Percentiles rank a stretch among this genome's conserved stretches.
These are phyloP conservation scores for Macaria liturata DNA, from an alignment of 2,888 invertebrate genomes.

Conservation along the genomic window DNA sequence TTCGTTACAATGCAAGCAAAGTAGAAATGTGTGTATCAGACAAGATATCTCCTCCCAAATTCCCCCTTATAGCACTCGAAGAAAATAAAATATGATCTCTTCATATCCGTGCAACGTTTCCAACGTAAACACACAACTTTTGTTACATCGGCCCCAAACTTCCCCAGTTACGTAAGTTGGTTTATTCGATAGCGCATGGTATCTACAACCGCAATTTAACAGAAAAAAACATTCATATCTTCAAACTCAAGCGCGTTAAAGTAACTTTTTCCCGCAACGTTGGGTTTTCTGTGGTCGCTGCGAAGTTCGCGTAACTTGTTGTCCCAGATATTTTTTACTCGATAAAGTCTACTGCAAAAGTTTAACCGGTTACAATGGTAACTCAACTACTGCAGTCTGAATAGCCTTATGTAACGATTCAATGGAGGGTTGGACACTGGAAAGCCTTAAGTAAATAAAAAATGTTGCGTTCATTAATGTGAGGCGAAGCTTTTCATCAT, in stretches of 20 bases:
- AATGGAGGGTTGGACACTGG: too few species aligned
- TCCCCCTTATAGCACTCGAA: slow-evolving; percentile 2
- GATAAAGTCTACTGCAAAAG: slow-evolving; percentile 33
- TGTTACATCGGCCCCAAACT: slow-evolving; percentile 15
- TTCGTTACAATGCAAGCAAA: too few species aligned
- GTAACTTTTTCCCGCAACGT: slow-evolving; percentile 33
- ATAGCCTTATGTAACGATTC: too few species aligned
- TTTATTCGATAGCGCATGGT: slow-evolving; percentile 28
- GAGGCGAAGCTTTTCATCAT: too few species aligned
- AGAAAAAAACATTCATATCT: slow-evolving; percentile 35
- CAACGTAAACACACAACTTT: slow-evolving; percentile 17
- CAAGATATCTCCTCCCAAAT: too few species aligned
- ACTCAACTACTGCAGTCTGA: slow-evolving; percentile 14
- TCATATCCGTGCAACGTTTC: slow-evolving; percentile 11
- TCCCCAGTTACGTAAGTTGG: slow-evolving; percentile 22
- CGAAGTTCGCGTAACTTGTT: slow-evolving; percentile 32
- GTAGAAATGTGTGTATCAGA: too few species aligned
- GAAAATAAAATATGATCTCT: slow-evolving; percentile 15
- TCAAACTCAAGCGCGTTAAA: slow-evolving; percentile 31
- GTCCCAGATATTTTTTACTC: slow-evolving; percentile 38
- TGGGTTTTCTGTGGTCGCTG: slow-evolving; percentile 30
- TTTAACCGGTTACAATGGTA: slow-evolving; percentile 33
- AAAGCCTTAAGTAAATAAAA: too few species aligned
- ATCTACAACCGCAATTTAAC: slow-evolving; percentile 26
- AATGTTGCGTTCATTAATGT: too few species aligned